These are phyloP conservation scores for Drosophila multiciliata DNA, from an alignment of 2,888 invertebrate genomes.

Conservation along the genomic window DNA sequence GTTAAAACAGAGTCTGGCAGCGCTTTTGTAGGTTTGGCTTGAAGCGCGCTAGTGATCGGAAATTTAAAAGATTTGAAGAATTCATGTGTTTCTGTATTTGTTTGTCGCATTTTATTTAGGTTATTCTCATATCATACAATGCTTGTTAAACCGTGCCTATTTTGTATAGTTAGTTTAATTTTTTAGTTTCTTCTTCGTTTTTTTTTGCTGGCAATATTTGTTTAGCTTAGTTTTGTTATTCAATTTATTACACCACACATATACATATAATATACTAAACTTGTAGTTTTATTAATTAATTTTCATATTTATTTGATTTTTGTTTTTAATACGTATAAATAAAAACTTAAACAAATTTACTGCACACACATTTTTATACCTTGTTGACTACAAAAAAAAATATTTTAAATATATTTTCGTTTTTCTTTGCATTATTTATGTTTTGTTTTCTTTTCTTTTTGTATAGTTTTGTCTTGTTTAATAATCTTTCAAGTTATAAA, in stretches of 20 bases:
- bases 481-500: slow-evolving; percentile 74
- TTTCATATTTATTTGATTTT: slow-evolving; percentile 58
- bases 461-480: slow-evolving; percentile 45
- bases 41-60: neutral
- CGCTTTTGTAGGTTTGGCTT: neutral
- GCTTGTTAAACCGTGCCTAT: slow-evolving; percentile 61
- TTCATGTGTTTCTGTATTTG: slow-evolving; percentile 10
- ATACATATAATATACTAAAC: slow-evolving; percentile 58
- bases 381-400: slow-evolving; percentile 70
- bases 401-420: slow-evolving; percentile 45
- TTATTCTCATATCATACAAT: slow-evolving; percentile 61
- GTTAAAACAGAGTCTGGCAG: slow-evolving; percentile 33
- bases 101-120: slow-evolving; percentile 45
- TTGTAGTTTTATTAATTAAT: slow-evolving; percentile 53
- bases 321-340: slow-evolving; percentile 75
- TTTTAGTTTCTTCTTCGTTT: slow-evolving; percentile 21
- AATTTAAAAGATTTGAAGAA: slow-evolving; percentile 27
- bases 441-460: slow-evolving; percentile 14
- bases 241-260: slow-evolving; percentile 70
- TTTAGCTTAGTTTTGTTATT: slow-evolving; percentile 44
- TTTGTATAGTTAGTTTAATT: slow-evolving; percentile 30
- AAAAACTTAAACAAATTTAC: slow-evolving; percentile 81
- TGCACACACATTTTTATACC: slow-evolving; percentile 72
- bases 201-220: slow-evolving; percentile 26
- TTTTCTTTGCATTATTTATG: slow-evolving; percentile 26